phyloP scores from a whole-genome alignment of 2,888 invertebrate species.

The Epiblema foenella region DNA sequence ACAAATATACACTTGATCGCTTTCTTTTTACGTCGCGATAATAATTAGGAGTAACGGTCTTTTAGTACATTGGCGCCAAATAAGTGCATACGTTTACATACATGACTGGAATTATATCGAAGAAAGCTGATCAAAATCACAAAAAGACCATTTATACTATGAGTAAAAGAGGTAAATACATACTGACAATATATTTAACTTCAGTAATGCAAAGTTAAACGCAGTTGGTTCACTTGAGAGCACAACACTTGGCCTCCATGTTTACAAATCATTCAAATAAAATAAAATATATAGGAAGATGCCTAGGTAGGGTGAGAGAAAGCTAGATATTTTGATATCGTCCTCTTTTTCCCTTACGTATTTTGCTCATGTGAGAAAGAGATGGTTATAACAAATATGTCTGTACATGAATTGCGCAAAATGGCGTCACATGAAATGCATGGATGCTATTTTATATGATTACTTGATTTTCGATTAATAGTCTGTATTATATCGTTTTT shows the following conservation, averaged over 20 bases:
- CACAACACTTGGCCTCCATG: constrained; percentile 80
- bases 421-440: constrained; percentile 69
- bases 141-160: constrained; percentile 32
- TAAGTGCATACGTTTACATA: constrained; percentile 82
- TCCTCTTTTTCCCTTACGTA: constrained; percentile 63
- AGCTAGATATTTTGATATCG: constrained; percentile 68
- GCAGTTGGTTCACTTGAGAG: constrained; percentile 62
- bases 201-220: constrained; percentile 53
- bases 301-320: constrained; percentile 67
- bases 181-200: constrained; percentile 62
- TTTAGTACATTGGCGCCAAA: constrained; percentile 82
- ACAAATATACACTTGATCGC: constrained; percentile 12
- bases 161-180: constrained; percentile 44
- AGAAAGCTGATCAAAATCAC: constrained; percentile 48
- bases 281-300: constrained; percentile 60
- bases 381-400: constrained; percentile 59
- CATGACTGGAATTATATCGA: constrained; percentile 47
- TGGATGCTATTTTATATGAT: constrained; percentile 22
- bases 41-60: constrained; percentile 73
- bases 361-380: constrained; percentile 59
- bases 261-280: constrained; percentile 82
- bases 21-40: constrained; percentile 48
- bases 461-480: constrained; percentile 9
- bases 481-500: not conserved
- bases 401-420: constrained; percentile 67